Conservation (phyloP, 1,140 invertebrate species). For the Cylas formicarius region DNA sequence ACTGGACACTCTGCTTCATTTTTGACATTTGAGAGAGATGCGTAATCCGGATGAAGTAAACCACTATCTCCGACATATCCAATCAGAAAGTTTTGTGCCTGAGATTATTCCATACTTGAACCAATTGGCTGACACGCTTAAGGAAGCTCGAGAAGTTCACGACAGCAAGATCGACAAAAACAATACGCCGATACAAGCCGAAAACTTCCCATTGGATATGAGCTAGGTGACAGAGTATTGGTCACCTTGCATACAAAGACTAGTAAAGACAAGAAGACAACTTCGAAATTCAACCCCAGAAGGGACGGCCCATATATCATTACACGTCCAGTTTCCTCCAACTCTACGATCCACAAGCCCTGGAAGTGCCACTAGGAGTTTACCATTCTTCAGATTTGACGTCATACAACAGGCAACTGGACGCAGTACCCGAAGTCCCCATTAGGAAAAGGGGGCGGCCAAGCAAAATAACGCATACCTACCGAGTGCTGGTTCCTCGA, state of each 20-base stretch:
- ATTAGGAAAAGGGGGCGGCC: conserved; percentile 6
- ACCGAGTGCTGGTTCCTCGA: no score
- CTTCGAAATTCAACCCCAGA: conserved; percentile 26
- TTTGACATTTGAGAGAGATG: conserved; percentile 39
- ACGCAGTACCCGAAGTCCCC: conserved; percentile 7
- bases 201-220: neutral
- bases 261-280: conserved; percentile 19
- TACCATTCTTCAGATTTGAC: no score
- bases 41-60: conserved; percentile 21
- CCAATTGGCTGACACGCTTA: conserved; percentile 1
- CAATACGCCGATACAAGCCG: neutral
- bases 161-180: conserved; percentile 18
- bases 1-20: conserved; percentile 35
- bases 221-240: conserved; percentile 16
- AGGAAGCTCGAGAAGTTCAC: neutral
- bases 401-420: no score
- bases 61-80: conserved; percentile 26
- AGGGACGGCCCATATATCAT: conserved; percentile 28
- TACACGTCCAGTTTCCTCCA: no score
- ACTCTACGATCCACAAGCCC: neutral
- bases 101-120: conserved; percentile 34
- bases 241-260: conserved; percentile 22
- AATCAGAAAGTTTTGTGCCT: conserved; percentile 34
- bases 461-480: no score
- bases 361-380: conserved; percentile 6